Evolutionary conservation across 2,888 invertebrate species (phyloP).

Genomic region (Heterodera filipjevi): DNA sequence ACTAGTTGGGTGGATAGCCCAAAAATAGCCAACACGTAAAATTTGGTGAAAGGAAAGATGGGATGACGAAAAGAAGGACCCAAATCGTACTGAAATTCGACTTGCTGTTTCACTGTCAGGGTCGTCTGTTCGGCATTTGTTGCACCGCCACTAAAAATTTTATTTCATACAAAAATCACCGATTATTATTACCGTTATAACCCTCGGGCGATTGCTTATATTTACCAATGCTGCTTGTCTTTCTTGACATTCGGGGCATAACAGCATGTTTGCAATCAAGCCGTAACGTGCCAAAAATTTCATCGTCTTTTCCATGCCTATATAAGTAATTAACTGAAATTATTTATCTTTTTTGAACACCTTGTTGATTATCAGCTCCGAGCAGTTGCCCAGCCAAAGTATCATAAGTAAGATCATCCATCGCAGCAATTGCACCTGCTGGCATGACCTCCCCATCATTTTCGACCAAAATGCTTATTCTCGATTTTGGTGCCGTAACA

Average conservation of each 20-base stretch:
- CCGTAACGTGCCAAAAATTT: background rate
- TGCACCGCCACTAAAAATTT: background rate
- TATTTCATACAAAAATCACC: background rate
- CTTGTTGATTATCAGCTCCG: background rate
- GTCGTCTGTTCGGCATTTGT: background rate
- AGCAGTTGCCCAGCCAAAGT: background rate
- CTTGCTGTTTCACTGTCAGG: background rate
- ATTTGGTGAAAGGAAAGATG: background rate
- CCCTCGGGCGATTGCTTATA: background rate
- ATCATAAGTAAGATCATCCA: background rate
- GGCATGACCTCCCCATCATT: background rate
- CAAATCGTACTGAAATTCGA: background rate
- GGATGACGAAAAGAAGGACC: background rate
- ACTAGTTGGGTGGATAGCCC: background rate
- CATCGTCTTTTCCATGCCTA: slow-evolving; percentile 1
- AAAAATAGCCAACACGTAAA: background rate
- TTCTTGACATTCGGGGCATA: background rate
- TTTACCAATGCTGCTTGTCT: background rate
- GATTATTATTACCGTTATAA: too few species aligned
- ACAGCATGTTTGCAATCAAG: background rate
- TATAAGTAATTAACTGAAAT: too few species aligned
- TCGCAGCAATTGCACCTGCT: background rate
- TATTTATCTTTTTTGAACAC: too few species aligned
- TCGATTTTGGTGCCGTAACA: background rate
- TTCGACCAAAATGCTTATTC: background rate